Base-by-base conservation (phyloP, 2,797 vertebrate genomes). In the Picus viridis region DNA sequence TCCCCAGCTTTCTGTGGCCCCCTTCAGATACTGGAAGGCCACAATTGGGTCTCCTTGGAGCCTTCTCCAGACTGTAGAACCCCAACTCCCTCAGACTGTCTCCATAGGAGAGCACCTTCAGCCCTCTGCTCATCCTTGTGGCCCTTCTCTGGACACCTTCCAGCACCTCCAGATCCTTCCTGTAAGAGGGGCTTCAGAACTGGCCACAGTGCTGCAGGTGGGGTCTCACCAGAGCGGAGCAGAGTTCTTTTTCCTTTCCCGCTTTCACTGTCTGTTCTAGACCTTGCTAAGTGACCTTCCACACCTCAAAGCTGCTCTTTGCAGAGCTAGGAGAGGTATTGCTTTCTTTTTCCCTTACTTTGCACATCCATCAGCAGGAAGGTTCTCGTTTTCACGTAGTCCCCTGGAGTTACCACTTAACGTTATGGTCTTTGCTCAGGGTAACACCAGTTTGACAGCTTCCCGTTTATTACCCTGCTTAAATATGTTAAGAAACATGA, bases 401-500 rank as follows among this genome's bases (percentile, higher is more conserved):
- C 80, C 82, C 81, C 41, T 65, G 32, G 89, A 86, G 73, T 63
- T 88, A 88, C 86, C 49, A 86, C 45, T 95, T 90, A 63, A 34
- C 32, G 51, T 80, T 94, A 86, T 59, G 80, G 91, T 81, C 91
- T 97, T 93, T 93, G 67, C 74, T 92, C 53, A 61, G 89, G 41
- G 64, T 95, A 94, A 75, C 87, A 78, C 75, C 74, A 70, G 83
- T 92, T 54, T 81, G 92, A 94, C 85, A 89, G 95, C 56, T 95
- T 95, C 83, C 79, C 93, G 2, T 89, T 91, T 90, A 91, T 93
- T 92, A 92, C 83, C 54, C 74, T 84, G 77, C 61, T 96, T 96
- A 94, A 95, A 93, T 93, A 93, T 32, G 70, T 83, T 95, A 88
- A 96, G 95, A 94, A 96, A 92, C n/a, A 59, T 74, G 85, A 82